These are phyloP conservation scores for Paradoxurus hermaphroditus DNA, from an alignment of 2,113 vertebrate genomes.

Conservation along the genomic window DNA sequence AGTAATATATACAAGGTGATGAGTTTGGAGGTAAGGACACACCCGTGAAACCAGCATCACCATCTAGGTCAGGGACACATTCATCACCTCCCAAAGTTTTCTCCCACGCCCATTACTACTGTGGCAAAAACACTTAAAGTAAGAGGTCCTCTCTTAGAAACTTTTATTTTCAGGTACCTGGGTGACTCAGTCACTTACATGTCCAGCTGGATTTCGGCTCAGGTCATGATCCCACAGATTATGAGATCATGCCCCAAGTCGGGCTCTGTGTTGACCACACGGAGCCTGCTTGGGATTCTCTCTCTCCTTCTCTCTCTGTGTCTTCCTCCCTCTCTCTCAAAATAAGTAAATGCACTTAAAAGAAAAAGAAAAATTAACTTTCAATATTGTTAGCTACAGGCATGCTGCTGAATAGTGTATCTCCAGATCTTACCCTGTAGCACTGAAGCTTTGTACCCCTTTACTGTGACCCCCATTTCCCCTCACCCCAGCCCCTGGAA, in stretches of 20 bases:
- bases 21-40: not conserved
- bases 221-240: no score
- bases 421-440: not conserved
- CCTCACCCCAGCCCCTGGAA: not conserved
- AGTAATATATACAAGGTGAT: not conserved
- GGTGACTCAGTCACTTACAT: no score
- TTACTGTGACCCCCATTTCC: not conserved
- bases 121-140: not conserved
- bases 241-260: no score
- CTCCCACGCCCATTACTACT: not conserved
- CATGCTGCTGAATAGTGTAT: not conserved
- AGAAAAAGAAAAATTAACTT: not conserved
- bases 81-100: not conserved
- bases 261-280: no score
- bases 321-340: no score
- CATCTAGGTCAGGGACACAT: no score
- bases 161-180: not conserved
- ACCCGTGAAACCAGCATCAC: no score
- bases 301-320: no score
- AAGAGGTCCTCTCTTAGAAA: not conserved
- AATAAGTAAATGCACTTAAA: no score
- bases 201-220: no score
- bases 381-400: not conserved
- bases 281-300: no score
- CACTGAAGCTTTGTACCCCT: not conserved